Evolutionary conservation across 2,113 vertebrate genomes (phyloP).

Genomic region (Lathamus discolor): DNA sequence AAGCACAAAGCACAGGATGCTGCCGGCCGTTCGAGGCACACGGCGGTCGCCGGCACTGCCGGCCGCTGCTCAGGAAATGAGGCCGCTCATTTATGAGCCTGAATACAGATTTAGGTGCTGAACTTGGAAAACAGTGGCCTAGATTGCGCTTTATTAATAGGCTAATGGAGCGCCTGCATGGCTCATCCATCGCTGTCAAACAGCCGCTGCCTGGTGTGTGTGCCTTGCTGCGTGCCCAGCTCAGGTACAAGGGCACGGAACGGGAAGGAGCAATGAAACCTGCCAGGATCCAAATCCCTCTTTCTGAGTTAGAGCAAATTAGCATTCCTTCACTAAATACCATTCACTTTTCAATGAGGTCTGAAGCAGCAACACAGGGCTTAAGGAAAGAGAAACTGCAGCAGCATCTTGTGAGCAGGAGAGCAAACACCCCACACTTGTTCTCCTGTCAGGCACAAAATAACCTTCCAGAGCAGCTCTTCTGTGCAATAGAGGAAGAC

Average conservation of each 20-base stretch:
- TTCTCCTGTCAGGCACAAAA: rapidly evolving
- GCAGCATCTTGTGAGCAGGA: not conserved
- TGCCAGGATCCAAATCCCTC: not conserved
- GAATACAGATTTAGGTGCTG: not conserved
- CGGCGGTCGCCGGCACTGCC: rapidly evolving
- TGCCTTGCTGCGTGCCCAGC: not conserved
- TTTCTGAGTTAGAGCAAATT: not conserved
- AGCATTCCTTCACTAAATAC: not conserved
- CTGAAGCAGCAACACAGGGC: not conserved
- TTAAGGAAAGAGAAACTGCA: not conserved
- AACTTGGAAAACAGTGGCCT: not conserved
- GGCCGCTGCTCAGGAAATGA: not conserved
- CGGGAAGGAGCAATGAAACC: rapidly evolving
- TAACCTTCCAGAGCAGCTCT: no score
- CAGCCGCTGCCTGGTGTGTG: not conserved
- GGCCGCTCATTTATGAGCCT: not conserved
- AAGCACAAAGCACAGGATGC: not conserved
- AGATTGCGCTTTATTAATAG: not conserved
- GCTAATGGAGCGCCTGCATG: not conserved
- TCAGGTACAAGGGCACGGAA: not conserved
- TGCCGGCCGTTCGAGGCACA: rapidly evolving
- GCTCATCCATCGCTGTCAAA: not conserved
- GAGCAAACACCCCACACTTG: no score
- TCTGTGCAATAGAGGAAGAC: rapidly evolving
- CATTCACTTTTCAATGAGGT: rapidly evolving